Base-by-base conservation (phyloP, 2,797 vertebrate genomes). In the Fistularia commersonii region DNA sequence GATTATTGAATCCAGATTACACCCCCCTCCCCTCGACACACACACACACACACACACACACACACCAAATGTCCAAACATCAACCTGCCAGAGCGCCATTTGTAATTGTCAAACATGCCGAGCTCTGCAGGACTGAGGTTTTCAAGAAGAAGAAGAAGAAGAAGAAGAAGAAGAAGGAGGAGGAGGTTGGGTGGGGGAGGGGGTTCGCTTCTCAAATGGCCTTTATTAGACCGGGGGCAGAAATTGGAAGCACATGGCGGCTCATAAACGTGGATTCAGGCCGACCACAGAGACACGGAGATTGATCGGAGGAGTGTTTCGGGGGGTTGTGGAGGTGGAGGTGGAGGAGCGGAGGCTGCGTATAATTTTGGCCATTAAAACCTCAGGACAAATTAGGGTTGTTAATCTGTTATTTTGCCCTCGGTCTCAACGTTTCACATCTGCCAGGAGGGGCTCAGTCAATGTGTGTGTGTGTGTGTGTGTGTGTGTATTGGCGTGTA, bases 391-490 rank as follows among this genome's bases (percentile, higher is more conserved):
- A 88, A 90, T 91, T 87, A 88, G 66, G 80, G 64, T 61, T 55
- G 77, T 71, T 88, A 88, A 90, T 90, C 87, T 88, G 86, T 87
- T 87, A 83, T 86, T 88, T 43, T 85, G 82, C 68, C 77, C 77
- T 85, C 67, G 36, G 69, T 71, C 66, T 66, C 68, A 60, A 48
- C 4, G 49, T 62, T 69, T n/a, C n/a, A n/a, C n/a, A n/a, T n/a
- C n/a, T n/a, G n/a, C n/a, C n/a, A n/a, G n/a, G n/a, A n/a, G n/a
- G n/a, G n/a, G n/a, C n/a, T n/a, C n/a, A n/a, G n/a, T n/a, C n/a
- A n/a, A n/a, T n/a, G n/a, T n/a, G n/a, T n/a, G n/a, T n/a, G n/a
- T n/a, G n/a, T n/a, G n/a, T n/a, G n/a, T n/a, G n/a, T n/a, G n/a
- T n/a, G n/a, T n/a, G n/a, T n/a, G n/a, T n/a, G n/a, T n/a, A n/a